Evolutionary conservation across 2,888 invertebrate species (phyloP).

Genomic region (Incurvaria masculella): DNA sequence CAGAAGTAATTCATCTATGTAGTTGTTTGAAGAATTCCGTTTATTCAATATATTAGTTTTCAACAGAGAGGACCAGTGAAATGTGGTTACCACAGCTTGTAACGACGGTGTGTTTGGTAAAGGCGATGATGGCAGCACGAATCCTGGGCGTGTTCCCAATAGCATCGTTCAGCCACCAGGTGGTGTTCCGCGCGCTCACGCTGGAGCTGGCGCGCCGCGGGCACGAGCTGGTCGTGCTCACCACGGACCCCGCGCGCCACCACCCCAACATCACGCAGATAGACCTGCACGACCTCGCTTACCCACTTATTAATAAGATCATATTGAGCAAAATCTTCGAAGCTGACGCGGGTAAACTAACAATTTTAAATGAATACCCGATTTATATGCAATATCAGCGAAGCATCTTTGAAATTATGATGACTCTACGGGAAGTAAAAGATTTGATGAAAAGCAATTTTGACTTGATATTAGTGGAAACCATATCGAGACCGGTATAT

Average conservation of each 20-base stretch:
- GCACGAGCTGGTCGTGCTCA: slow-evolving; percentile 39
- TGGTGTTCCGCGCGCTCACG: slow-evolving; percentile 34
- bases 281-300: slow-evolving; percentile 16
- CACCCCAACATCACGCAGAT: slow-evolving; percentile 17
- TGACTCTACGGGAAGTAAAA: slow-evolving; percentile 21
- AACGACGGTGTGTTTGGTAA: too few relatives aligned
- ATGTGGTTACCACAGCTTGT: too few relatives aligned
- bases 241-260: slow-evolving; percentile 34
- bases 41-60: too few relatives aligned
- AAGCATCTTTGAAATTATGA: slow-evolving; percentile 17
- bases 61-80: too few relatives aligned
- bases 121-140: slow-evolving; percentile 7
- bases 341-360: background rate
- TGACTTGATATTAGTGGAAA: slow-evolving; percentile 38
- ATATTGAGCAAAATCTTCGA: background rate
- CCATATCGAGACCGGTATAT: slow-evolving; percentile 22
- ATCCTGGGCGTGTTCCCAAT: slow-evolving; percentile 22
- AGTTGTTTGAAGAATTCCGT: too few relatives aligned
- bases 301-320: slow-evolving; percentile 13
- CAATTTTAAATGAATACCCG: background rate
- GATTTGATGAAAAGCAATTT: slow-evolving; percentile 23
- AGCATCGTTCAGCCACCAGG: slow-evolving; percentile 44
- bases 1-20: too few relatives aligned
- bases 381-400: slow-evolving; percentile 1
- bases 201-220: slow-evolving; percentile 34